Evolutionary conservation across 2,113 vertebrate species (phyloP).

Genomic region (western clawed frog (Xenopus tropicalis)): DNA sequence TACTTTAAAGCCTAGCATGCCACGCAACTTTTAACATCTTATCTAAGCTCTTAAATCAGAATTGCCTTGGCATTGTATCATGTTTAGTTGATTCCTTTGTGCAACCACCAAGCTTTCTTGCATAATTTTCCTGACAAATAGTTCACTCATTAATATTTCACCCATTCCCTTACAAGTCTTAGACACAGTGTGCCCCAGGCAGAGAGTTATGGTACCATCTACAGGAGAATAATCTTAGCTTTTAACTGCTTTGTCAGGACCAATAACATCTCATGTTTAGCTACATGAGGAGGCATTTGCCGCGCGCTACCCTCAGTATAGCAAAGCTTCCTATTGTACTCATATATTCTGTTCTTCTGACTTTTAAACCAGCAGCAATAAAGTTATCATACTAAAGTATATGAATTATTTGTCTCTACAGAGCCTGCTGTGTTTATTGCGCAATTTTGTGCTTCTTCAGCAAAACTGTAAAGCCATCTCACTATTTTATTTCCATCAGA

Average conservation of each 20-base stretch:
- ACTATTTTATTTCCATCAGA: no score
- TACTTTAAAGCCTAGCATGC: conserved; percentile 1
- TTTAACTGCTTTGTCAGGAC: conserved; percentile 55
- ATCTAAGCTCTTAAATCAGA: not conserved
- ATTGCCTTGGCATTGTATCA: conserved; percentile 11
- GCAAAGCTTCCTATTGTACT: not conserved
- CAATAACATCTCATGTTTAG: conserved; percentile 47
- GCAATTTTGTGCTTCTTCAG: no score
- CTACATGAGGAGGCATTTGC: conserved; percentile 23
- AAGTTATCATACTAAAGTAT: no score
- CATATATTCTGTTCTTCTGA: not conserved
- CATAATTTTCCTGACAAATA: conserved; percentile 61
- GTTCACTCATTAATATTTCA: conserved; percentile 59
- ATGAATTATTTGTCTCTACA: no score
- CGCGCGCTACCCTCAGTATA: not conserved
- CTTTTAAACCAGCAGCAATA: no score
- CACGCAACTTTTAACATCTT: no score
- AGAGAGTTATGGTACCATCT: conserved; percentile 46
- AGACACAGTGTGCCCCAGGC: conserved; percentile 54
- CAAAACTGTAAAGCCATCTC: no score
- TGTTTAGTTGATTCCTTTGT: conserved; percentile 40
- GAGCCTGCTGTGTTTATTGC: no score
- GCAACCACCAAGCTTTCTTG: conserved; percentile 40
- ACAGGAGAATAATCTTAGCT: conserved; percentile 51
- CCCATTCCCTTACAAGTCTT: conserved; percentile 47